These are phyloP conservation scores for Epizoanthus rinbou DNA, from an alignment of 92 coral and sea anemone species.

Conservation along the genomic window DNA sequence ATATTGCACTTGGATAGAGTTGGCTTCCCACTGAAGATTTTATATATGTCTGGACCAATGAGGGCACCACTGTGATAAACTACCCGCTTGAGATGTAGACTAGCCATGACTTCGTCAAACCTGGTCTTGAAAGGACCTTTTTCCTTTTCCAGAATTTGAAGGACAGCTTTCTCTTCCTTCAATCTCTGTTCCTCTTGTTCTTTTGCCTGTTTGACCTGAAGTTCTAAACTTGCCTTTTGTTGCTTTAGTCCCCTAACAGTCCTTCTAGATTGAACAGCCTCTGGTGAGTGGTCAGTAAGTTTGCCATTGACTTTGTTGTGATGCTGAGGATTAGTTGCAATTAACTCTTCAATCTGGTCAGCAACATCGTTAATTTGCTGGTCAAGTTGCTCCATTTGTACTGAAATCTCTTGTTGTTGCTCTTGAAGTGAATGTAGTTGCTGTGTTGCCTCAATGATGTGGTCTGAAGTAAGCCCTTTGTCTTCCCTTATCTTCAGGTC, in stretches of 20 bases:
- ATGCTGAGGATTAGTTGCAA: not conserved
- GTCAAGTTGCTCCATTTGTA: too few species aligned
- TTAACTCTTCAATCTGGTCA: not conserved
- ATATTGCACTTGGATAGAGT: too few species aligned
- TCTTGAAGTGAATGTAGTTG: too few species aligned
- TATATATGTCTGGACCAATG: constrained; percentile 34
- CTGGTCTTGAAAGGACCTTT: constrained; percentile 26
- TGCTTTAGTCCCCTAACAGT: too few species aligned
- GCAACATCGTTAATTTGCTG: too few species aligned
- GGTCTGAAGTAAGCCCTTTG: not conserved
- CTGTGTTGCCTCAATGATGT: too few species aligned
- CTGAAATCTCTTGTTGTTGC: too few species aligned
- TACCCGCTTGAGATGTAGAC: not conserved
- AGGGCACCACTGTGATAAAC: constrained; percentile 38
- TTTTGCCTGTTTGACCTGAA: too few species aligned
- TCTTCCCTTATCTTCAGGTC: not conserved
- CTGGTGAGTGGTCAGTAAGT: not conserved
- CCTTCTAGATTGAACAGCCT: not conserved
- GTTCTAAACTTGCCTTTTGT: too few species aligned
- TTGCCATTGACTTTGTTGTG: not conserved
- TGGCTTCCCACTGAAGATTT: not conserved
- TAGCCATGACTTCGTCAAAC: not conserved
- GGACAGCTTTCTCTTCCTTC: not conserved
- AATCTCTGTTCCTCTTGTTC: too few species aligned
- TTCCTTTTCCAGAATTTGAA: not conserved